phyloP scores from a whole-genome alignment of 2,113 vertebrate species.

The Chunga burmeisteri region DNA sequence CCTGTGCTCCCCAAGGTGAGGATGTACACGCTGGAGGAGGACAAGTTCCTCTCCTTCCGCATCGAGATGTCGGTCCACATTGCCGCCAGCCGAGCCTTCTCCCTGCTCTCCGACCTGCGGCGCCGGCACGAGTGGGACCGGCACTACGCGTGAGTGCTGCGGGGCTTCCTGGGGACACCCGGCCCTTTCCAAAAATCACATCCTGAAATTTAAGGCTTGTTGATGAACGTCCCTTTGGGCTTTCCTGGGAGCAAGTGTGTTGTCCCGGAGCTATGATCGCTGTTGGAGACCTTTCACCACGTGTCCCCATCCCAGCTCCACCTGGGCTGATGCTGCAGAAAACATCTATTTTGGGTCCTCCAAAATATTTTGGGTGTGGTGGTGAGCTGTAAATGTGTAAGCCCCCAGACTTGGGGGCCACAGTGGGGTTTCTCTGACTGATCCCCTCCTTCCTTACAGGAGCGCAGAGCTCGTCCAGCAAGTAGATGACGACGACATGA shows the following conservation, averaged over 20 bases:
- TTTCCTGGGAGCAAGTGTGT: background rate
- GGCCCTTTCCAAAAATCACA: background rate
- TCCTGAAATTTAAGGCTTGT: fast-evolving
- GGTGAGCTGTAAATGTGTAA: background rate
- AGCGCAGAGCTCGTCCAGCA: slow-evolving; percentile 84
- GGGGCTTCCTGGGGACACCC: background rate
- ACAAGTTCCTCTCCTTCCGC: slow-evolving; percentile 89
- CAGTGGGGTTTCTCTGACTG: fast-evolving
- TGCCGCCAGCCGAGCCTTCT: slow-evolving; percentile 79
- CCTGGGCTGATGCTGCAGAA: background rate
- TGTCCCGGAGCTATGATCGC: fast-evolving
- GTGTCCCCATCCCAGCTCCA: fast-evolving
- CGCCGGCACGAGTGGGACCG: slow-evolving; percentile 89
- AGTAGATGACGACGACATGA: slow-evolving; percentile 87
- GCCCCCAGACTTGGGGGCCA: too few species aligned
- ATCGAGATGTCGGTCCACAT: slow-evolving; percentile 83
- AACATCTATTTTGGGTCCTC: background rate
- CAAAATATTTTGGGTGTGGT: background rate
- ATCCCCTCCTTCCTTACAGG: slow-evolving; percentile 49
- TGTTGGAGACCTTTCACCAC: background rate
- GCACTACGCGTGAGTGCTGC: slow-evolving; percentile 84
- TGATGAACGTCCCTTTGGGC: background rate
- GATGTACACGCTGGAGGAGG: slow-evolving; percentile 91
- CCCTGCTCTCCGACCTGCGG: slow-evolving; percentile 86
- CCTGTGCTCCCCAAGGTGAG: slow-evolving; percentile 73